Conservation (phyloP, 2,888 invertebrate genomes). For the Allygus modestus region DNA sequence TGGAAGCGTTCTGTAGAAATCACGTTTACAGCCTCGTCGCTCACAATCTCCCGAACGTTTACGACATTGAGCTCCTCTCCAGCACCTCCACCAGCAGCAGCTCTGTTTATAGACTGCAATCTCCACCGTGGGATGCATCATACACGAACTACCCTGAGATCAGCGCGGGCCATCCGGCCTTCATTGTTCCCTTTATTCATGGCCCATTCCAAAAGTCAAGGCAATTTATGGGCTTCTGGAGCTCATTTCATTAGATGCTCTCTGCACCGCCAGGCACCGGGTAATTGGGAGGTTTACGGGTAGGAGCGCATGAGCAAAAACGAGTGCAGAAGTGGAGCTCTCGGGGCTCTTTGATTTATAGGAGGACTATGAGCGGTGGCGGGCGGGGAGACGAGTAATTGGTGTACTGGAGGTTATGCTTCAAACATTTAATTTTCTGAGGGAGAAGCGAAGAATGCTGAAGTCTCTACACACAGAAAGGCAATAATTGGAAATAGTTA, state of each 20-base stretch:
- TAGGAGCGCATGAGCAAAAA: neutral
- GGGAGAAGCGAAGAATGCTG: too few relatives aligned
- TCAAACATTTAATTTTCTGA: too few relatives aligned
- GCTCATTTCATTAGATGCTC: slow-evolving; percentile 33
- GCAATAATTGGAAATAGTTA: too few relatives aligned
- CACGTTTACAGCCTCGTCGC: too few relatives aligned
- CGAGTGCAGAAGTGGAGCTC: neutral
- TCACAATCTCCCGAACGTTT: too few relatives aligned
- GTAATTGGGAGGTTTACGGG: slow-evolving; percentile 4
- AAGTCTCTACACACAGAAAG: too few relatives aligned
- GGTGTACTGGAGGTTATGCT: too few relatives aligned
- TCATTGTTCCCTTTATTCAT: slow-evolving; percentile 47
- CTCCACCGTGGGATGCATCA: neutral
- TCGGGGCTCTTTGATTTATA: slow-evolving; percentile 28
- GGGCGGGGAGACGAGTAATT: neutral
- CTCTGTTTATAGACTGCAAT: slow-evolving; percentile 17
- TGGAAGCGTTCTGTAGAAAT: too few relatives aligned
- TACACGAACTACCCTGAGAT: slow-evolving; percentile 33
- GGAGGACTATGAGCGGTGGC: neutral
- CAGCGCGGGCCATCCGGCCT: neutral
- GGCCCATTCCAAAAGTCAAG: slow-evolving; percentile 38
- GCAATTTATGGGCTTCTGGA: slow-evolving; percentile 37
- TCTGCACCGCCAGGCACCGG: neutral
- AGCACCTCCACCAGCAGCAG: neutral
- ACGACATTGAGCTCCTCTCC: too few relatives aligned